Percentiles rank a stretch among this genome's conserved stretches.
These are phyloP conservation scores for Drosophila bocqueti DNA, from an alignment of 1,140 invertebrate genomes.

Conservation along the genomic window DNA sequence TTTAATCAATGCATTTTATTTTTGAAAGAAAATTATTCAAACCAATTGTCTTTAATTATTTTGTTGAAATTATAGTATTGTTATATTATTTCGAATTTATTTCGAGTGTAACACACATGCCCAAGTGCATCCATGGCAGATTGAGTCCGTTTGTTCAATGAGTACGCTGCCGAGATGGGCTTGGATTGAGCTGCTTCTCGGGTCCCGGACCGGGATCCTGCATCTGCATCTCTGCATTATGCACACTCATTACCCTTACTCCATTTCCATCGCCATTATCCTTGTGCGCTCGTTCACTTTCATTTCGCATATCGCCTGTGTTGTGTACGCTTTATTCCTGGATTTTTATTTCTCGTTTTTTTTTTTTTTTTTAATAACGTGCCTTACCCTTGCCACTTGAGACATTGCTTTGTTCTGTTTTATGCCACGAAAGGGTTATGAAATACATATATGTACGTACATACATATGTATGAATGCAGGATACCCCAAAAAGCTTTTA, in stretches of 20 bases:
- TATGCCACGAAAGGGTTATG: constrained; percentile 72
- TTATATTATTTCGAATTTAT: not conserved
- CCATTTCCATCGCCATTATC: constrained; percentile 60
- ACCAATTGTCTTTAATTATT: not conserved
- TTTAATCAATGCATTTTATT: not conserved
- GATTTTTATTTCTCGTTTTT: constrained; percentile 40
- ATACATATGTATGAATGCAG: not conserved
- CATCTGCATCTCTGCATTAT: constrained; percentile 67
- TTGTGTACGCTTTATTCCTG: constrained; percentile 35
- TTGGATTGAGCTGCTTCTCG: constrained; percentile 38
- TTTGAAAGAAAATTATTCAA: not conserved
- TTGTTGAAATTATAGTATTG: not conserved
- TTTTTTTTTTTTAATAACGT: constrained; percentile 50
- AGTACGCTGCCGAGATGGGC: constrained; percentile 39
- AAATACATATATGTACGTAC: constrained; percentile 21
- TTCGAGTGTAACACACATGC: constrained; percentile 4
- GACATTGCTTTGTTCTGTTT: constrained; percentile 80
- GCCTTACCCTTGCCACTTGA: constrained; percentile 82
- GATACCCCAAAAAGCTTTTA: constrained; percentile 73
- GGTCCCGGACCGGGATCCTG: constrained; percentile 25
- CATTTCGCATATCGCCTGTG: constrained; percentile 72
- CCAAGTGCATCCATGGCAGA: constrained; percentile 52
- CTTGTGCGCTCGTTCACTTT: constrained; percentile 82
- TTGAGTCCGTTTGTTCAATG: constrained; percentile 80
- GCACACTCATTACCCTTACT: constrained; percentile 79